phyloP scores from a whole-genome alignment of 2,888 invertebrate species.

The Melanargia galathea region DNA sequence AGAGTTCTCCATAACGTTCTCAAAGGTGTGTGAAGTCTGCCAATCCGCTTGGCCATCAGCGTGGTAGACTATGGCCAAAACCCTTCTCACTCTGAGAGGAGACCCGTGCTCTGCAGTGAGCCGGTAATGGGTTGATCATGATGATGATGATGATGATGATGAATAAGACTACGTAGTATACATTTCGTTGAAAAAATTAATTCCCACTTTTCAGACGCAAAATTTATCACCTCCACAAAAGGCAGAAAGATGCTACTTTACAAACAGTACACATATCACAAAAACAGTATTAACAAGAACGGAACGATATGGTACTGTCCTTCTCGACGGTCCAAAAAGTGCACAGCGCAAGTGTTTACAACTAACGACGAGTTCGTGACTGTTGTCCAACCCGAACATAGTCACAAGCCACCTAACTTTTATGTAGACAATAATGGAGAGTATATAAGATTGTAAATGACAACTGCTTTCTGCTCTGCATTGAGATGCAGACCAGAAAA shows the following conservation, averaged over 20 bases:
- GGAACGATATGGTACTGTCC: constrained; percentile 62
- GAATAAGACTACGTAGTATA: too few species aligned
- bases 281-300: constrained; percentile 55
- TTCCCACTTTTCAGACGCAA: constrained; percentile 54
- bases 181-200: too few species aligned
- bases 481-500: too few species aligned
- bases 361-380: constrained; percentile 50
- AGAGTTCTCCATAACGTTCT: too few species aligned
- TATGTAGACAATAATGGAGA: constrained; percentile 51
- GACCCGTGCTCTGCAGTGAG: too few species aligned
- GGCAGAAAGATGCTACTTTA: constrained; percentile 60
- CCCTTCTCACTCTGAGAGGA: too few species aligned
- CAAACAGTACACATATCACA: constrained; percentile 60
- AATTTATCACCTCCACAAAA: constrained; percentile 62
- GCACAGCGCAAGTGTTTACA: constrained; percentile 57
- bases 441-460: constrained; percentile 19
- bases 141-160: too few species aligned
- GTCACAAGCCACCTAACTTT: constrained; percentile 62
- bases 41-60: too few species aligned
- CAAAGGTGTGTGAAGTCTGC: too few species aligned
- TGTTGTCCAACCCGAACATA: constrained; percentile 52
- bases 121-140: too few species aligned
- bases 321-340: constrained; percentile 61
- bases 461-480: too few species aligned
- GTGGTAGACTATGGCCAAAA: too few species aligned